Conservation (phyloP, 37 sponge, comb jelly and placozoan species). For the Aplysina aerophoba region DNA sequence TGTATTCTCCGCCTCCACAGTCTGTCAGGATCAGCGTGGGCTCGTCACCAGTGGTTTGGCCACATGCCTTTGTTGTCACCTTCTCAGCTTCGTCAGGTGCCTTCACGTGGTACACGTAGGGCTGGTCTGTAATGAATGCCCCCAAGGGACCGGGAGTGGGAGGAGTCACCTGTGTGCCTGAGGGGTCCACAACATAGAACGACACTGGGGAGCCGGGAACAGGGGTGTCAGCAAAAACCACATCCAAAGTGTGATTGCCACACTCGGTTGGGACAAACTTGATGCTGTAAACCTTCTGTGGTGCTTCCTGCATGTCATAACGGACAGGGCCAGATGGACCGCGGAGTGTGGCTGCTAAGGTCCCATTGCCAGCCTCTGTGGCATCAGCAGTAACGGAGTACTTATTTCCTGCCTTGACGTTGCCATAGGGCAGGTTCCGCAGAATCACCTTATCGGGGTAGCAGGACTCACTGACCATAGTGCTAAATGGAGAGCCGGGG, state of each 20-base stretch:
- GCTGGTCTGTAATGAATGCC: constrained; percentile 40
- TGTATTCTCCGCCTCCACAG: constrained; percentile 38
- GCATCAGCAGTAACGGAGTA: constrained; percentile 58
- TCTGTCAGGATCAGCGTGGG: constrained; percentile 35
- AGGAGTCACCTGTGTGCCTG: constrained; percentile 39
- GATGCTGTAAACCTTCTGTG: constrained; percentile 30
- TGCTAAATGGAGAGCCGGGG: constrained; percentile 69
- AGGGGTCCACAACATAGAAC: constrained; percentile 48
- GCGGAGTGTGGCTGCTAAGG: constrained; percentile 37
- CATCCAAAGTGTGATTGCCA: constrained; percentile 47
- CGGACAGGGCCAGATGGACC: constrained; percentile 28
- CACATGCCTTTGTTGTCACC: constrained; percentile 29
- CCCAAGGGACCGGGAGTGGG: constrained; percentile 41
- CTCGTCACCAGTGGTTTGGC: constrained; percentile 38
- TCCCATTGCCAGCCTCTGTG: constrained; percentile 67
- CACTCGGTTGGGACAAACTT: constrained; percentile 60
- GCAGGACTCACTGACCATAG: constrained; percentile 39
- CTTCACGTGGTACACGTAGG: constrained; percentile 55
- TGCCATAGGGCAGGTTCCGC: constrained; percentile 28
- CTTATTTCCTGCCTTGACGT: constrained; percentile 37
- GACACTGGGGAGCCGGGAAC: constrained; percentile 53
- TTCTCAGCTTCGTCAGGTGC: constrained; percentile 38
- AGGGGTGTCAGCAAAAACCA: constrained; percentile 23
- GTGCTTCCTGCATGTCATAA: background rate
- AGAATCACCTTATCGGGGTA: background rate